Evolutionary conservation across 2,797 vertebrate genomes (phyloP).

Genomic region (Micromesistius poutassou): DNA sequence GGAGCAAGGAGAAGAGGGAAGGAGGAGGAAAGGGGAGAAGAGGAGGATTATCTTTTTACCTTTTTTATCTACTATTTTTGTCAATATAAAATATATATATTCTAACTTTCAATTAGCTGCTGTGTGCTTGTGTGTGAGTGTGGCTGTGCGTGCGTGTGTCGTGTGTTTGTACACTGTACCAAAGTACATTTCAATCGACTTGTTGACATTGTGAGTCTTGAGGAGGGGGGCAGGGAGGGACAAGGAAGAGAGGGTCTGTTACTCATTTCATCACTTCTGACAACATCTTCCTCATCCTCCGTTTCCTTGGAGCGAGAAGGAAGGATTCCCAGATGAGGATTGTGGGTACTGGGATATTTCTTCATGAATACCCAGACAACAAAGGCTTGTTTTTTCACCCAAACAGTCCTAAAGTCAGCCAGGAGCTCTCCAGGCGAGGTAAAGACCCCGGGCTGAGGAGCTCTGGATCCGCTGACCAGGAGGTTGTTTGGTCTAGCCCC

Average conservation of each 20-base stretch:
- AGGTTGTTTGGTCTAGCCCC: constrained; percentile 52
- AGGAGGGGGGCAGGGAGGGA: background rate
- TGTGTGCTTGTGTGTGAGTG: background rate
- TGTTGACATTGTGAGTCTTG: too few species aligned
- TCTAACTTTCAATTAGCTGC: background rate
- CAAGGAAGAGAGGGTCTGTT: background rate
- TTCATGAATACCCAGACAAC: constrained; percentile 49
- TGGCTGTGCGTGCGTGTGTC: too few species aligned
- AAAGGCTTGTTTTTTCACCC: constrained; percentile 38
- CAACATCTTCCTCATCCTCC: constrained; percentile 2
- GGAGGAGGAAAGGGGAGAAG: background rate
- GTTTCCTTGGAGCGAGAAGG: background rate
- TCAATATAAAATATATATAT: background rate
- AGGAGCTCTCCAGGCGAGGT: background rate
- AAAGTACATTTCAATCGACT: too few species aligned
- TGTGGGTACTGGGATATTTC: constrained; percentile 38
- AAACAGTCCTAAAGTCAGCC: background rate
- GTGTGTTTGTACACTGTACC: too few species aligned
- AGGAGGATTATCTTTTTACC: background rate
- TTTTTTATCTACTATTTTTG: background rate
- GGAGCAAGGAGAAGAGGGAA: background rate
- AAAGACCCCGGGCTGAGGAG: constrained; percentile 27
- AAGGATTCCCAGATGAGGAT: constrained; percentile 19
- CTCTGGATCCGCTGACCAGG: constrained; percentile 31
- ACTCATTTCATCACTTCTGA: constrained; percentile 1